A percentile compares a stretch with the other conserved stretches of the same genome.
Evolutionary conservation across 2,797 vertebrate species (phyloP).

Genomic region (Trichosurus vulpecula): DNA sequence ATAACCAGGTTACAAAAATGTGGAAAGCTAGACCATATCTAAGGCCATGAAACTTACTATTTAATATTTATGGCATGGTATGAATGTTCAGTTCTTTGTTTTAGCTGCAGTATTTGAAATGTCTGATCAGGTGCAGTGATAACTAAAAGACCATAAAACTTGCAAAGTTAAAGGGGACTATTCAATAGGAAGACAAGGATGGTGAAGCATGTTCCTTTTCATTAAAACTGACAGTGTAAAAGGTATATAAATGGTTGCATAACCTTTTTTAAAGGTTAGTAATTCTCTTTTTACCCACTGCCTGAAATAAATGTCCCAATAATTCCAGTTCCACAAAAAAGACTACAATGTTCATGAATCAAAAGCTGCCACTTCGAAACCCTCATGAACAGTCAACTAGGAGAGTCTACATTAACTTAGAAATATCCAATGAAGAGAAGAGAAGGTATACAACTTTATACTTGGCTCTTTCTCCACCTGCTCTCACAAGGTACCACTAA

Average conservation of each 20-base stretch:
- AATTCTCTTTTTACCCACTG: slow-evolving; percentile 61
- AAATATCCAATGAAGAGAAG: neutral
- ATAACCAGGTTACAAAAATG: neutral
- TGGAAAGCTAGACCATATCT: neutral
- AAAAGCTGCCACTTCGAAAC: neutral
- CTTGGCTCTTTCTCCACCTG: neutral
- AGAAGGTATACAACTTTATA: neutral
- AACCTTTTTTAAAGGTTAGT: slow-evolving; percentile 77
- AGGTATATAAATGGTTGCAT: slow-evolving; percentile 73
- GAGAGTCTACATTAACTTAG: neutral
- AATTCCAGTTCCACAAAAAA: slow-evolving; percentile 33
- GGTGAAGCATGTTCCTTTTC: slow-evolving; percentile 53
- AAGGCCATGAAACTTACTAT: neutral
- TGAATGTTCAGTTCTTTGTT: slow-evolving; percentile 1
- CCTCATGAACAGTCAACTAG: neutral
- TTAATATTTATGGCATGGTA: neutral
- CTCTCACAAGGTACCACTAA: neutral
- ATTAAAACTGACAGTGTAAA: slow-evolving; percentile 71
- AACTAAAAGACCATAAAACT: slow-evolving; percentile 36
- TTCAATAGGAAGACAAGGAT: slow-evolving; percentile 44
- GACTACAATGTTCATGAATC: neutral
- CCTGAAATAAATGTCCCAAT: slow-evolving; percentile 69
- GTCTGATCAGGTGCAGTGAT: slow-evolving; percentile 28
- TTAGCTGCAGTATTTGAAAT: slow-evolving; percentile 29
- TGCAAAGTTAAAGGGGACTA: slow-evolving; percentile 57